Conservation (phyloP, 2,888 invertebrate genomes). For the Hemithea aestivaria region DNA sequence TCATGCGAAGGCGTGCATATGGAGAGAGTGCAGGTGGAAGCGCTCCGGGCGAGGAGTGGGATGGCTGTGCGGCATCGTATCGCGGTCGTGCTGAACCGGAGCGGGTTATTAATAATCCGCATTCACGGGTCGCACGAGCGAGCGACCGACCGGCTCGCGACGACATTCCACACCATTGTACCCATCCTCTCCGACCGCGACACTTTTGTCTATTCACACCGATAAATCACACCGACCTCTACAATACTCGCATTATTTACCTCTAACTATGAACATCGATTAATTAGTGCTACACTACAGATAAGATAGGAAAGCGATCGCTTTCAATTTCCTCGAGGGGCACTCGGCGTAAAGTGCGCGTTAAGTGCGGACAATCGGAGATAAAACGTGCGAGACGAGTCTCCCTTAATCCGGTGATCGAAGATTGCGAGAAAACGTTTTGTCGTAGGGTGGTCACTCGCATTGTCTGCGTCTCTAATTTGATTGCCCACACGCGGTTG, state of each 20-base stretch:
- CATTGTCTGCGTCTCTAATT: slow-evolving; percentile 74
- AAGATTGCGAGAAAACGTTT: slow-evolving; percentile 79
- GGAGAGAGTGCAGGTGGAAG: slow-evolving; percentile 58
- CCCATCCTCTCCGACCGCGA: slow-evolving; percentile 66
- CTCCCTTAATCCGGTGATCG: slow-evolving; percentile 79
- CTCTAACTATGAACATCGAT: slow-evolving; percentile 73
- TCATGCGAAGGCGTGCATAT: slow-evolving; percentile 51
- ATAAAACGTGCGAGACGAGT: slow-evolving; percentile 77
- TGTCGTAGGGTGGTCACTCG: slow-evolving; percentile 72
- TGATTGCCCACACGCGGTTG: slow-evolving; percentile 64
- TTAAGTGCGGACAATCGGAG: slow-evolving; percentile 79
- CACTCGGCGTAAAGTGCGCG: slow-evolving; percentile 77
- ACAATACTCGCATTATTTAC: slow-evolving; percentile 72
- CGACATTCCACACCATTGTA: slow-evolving; percentile 75
- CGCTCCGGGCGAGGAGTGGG: slow-evolving; percentile 60
- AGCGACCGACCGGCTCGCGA: slow-evolving; percentile 60
- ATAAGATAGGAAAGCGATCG: slow-evolving; percentile 79
- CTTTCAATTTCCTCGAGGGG: slow-evolving; percentile 78
- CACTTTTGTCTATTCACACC: slow-evolving; percentile 77
- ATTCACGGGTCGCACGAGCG: slow-evolving; percentile 73
- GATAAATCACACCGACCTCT: slow-evolving; percentile 69
- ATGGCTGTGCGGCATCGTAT: slow-evolving; percentile 47
- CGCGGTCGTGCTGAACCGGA: slow-evolving; percentile 48
- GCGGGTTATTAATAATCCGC: slow-evolving; percentile 77
- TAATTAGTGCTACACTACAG: slow-evolving; percentile 77